These are phyloP conservation scores for Calypte anna DNA, from an alignment of 2,113 vertebrate species.

Conservation along the genomic window DNA sequence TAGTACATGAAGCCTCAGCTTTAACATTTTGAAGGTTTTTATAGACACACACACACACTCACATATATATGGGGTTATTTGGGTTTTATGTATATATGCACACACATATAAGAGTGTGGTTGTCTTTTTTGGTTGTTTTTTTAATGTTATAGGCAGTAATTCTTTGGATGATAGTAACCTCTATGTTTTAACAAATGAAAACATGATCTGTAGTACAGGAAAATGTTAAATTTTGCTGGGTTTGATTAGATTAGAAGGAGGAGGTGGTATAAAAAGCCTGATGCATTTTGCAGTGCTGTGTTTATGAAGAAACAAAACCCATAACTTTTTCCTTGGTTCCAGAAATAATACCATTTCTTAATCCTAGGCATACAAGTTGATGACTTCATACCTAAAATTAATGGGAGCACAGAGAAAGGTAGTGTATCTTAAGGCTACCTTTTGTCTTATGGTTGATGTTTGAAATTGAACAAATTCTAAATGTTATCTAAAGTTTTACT, in stretches of 20 bases:
- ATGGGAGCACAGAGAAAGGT: conserved; percentile 87
- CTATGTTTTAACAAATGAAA: neutral
- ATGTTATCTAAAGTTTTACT: neutral
- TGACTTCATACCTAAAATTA: conserved; percentile 88
- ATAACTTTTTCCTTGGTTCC: conserved; percentile 48
- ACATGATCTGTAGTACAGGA: neutral
- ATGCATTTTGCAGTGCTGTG: conserved; percentile 1
- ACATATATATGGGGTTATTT: too few relatives aligned
- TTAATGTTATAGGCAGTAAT: neutral
- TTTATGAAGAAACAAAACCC: conserved; percentile 7
- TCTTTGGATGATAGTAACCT: neutral
- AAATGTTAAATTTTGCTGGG: neutral
- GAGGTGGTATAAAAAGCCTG: neutral
- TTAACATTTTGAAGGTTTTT: neutral
- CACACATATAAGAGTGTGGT: too few relatives aligned
- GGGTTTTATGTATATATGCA: too few relatives aligned
- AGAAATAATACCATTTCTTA: conserved; percentile 81
- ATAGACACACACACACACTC: too few relatives aligned
- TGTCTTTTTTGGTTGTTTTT: too few relatives aligned
- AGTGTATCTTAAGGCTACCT: conserved; percentile 75
- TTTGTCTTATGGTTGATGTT: conserved; percentile 19
- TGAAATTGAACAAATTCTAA: conserved; percentile 26
- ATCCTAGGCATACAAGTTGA: conserved; percentile 87
- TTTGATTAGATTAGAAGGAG: neutral
- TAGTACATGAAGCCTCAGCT: neutral